Base-by-base conservation (phyloP, 2,113 vertebrate genomes). In the Theristicus caerulescens region DNA sequence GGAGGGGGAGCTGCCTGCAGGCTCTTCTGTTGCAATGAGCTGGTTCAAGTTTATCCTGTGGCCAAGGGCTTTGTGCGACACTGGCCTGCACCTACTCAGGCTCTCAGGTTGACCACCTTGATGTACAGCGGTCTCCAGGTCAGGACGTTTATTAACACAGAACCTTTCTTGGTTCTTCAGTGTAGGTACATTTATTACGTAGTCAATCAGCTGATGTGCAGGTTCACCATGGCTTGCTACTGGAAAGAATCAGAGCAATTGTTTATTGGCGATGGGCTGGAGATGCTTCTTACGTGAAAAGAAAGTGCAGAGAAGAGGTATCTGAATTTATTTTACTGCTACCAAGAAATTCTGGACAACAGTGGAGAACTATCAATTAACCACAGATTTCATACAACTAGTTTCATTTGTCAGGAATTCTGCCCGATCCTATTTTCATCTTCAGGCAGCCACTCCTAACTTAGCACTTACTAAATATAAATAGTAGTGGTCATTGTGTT, bases 121-220 rank as follows among this genome's bases (percentile, higher is more conserved):
- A 12, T 13, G 29, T n/a, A 5, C 26, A 25, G 22, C 8, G 9
- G 10, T 49, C 40, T 73, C 11, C 51, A 0, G 0, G 27, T 26
- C 58, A 44, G 9, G 6, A 49, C n/a, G 22, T 21, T 10, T 32
- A 29, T 34, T 46, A 46, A 38, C 19, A 15, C 11, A 61, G n/a
- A 55, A n/a, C 40, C 20, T 61, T 54, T 66, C 36, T 44, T 61
- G 31, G 22, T 38, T n/a, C 46, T 81, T 44, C 64, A 31, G 7
- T 18, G 16, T 36, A 57, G 61, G 19, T 34, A 49, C 29, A 32
- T 61, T 54, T 51, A 38, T 25, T 38, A 40, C 14, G 29, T 21
- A 2, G 2, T 46, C 69, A 16, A 4, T 55, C n/a, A 44, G 24
- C 40, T 66, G 47, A 19, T n/a, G 42, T 26, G 18, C 42, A 64